Conservation (phyloP, 2,888 invertebrate species). For the Nezara viridula region DNA sequence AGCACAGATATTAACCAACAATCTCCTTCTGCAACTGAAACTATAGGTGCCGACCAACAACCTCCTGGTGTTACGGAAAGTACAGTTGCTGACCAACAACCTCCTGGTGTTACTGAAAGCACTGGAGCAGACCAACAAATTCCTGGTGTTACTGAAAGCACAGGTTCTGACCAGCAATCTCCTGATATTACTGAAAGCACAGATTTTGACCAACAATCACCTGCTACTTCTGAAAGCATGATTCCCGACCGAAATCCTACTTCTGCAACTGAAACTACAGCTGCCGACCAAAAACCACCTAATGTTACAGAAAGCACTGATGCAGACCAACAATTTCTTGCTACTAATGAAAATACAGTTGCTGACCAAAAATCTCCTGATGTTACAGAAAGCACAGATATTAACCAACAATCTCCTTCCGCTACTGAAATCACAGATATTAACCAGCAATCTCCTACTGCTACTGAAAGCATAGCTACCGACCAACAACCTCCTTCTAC, state of each 20-base stretch:
- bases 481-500: not conserved
- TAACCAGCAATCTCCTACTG: not conserved
- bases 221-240: no score
- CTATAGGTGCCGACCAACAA: not conserved
- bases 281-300: not conserved
- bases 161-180: not conserved
- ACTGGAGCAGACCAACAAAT: not conserved
- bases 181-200: not conserved
- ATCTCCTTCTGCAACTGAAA: not conserved
- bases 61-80: not conserved
- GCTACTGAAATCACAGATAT: not conserved
- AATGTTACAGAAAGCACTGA: not conserved
- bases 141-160: not conserved
- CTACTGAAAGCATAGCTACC: not conserved
- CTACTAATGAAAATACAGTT: not conserved
- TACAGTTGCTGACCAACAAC: not conserved
- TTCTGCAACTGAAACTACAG: not conserved
- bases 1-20: not conserved
- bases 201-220: no score
- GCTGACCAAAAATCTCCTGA: not conserved
- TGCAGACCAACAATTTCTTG: not conserved
- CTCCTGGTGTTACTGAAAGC: not conserved
- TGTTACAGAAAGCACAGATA: no score
- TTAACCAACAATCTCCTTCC: not conserved
- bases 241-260: not conserved